Conservation (phyloP, 2,113 vertebrate species). For the Pelecanoides urinatrix region DNA sequence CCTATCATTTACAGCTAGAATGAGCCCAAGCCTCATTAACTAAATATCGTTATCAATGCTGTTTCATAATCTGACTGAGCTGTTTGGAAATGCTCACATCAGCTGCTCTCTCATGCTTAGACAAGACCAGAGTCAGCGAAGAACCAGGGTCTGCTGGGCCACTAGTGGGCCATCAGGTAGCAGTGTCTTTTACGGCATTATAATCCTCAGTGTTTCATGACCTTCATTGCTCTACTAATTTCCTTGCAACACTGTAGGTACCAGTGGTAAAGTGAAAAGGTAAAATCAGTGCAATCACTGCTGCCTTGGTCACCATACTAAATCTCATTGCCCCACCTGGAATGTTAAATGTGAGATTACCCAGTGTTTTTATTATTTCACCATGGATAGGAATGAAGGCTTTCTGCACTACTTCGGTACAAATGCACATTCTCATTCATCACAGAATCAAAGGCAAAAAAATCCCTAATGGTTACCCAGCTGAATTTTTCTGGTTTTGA, state of each 20-base stretch:
- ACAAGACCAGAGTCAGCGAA: neutral
- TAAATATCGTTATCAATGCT: neutral
- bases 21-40: neutral
- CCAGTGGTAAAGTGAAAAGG: neutral
- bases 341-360: neutral
- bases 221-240: neutral
- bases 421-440: neutral
- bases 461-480: neutral
- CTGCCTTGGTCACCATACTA: neutral
- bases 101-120: neutral
- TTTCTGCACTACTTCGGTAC: neutral
- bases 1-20: neutral
- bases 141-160: neutral
- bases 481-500: neutral
- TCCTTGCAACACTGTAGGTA: neutral
- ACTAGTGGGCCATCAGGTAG: neutral
- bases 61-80: neutral
- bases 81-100: neutral
- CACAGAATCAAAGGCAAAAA: neutral
- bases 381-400: neutral
- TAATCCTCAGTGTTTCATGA: neutral
- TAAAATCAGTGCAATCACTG: neutral
- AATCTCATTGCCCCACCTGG: neutral
- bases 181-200: neutral
- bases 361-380: neutral